phyloP scores from a whole-genome alignment of 2,888 invertebrate species.

The Cantharis lateralis region DNA sequence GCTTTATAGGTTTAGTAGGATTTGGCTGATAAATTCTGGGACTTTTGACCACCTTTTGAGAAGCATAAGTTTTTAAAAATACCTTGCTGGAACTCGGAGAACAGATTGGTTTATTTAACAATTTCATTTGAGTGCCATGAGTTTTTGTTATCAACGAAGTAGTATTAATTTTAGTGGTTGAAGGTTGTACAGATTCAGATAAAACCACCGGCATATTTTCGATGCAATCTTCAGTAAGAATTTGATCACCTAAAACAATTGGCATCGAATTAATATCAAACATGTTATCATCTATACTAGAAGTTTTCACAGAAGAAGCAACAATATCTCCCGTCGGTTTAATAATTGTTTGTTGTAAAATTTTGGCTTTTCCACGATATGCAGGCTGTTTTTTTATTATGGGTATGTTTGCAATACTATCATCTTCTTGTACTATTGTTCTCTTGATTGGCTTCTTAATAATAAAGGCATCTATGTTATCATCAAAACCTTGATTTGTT shows the following conservation, averaged over 20 bases:
- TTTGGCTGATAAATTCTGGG: constrained; percentile 38
- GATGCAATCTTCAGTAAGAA: constrained; percentile 68
- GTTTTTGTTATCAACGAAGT: constrained; percentile 24
- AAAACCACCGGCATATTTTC: constrained; percentile 70
- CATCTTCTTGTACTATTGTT: constrained; percentile 10
- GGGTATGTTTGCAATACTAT: background rate
- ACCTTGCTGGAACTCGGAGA: constrained; percentile 19
- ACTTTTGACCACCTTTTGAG: constrained; percentile 30
- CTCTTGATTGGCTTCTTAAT: constrained; percentile 47
- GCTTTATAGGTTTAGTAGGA: constrained; percentile 39
- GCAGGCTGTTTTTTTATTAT: constrained; percentile 2
- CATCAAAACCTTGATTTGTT: constrained; percentile 46
- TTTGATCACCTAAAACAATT: constrained; percentile 73
- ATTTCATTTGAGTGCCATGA: constrained; percentile 39
- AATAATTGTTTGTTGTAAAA: constrained; percentile 55
- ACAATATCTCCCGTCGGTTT: constrained; percentile 52
- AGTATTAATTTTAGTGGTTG: constrained; percentile 19
- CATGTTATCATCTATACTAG: constrained; percentile 56
- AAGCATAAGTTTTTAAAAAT: constrained; percentile 23
- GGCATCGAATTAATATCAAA: constrained; percentile 81
- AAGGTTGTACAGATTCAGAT: constrained; percentile 40
- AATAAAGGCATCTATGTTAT: constrained; percentile 53
- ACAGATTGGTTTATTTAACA: constrained; percentile 37
- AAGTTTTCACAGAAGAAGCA: constrained; percentile 38
- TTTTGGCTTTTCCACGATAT: constrained; percentile 49